These are phyloP conservation scores for Cheilosia soror DNA, from an alignment of 2,888 invertebrate genomes.

Conservation along the genomic window DNA sequence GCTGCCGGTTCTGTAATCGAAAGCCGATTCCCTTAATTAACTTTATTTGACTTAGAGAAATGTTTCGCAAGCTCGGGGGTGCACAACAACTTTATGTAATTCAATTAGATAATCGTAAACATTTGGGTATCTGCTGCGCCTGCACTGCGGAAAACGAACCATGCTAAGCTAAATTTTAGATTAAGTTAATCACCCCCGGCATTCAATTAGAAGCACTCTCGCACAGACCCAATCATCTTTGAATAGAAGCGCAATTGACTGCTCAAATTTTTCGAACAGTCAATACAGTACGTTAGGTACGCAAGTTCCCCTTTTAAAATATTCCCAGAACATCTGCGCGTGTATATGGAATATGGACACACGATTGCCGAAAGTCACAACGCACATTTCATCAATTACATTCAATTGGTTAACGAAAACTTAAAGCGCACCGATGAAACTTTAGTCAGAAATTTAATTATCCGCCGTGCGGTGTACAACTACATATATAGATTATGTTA, in stretches of 20 bases:
- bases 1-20: slow-evolving; percentile 24
- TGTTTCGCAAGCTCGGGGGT: slow-evolving; percentile 21
- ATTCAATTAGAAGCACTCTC: slow-evolving; percentile 40
- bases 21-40: slow-evolving; percentile 61
- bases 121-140: slow-evolving; percentile 1
- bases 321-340: background rate
- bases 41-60: slow-evolving; percentile 48
- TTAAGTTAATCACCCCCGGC: slow-evolving; percentile 28
- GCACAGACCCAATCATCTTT: slow-evolving; percentile 55
- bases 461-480: slow-evolving; percentile 33
- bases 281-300: too few species aligned
- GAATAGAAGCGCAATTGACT: slow-evolving; percentile 56
- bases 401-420: slow-evolving; percentile 65
- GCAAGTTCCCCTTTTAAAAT: background rate
- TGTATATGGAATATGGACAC: background rate
- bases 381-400: slow-evolving; percentile 64
- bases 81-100: slow-evolving; percentile 52
- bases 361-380: background rate
- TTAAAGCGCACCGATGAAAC: slow-evolving; percentile 51
- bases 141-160: background rate
- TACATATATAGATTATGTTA: slow-evolving; percentile 15
- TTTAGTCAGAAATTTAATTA: slow-evolving; percentile 70
- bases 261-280: slow-evolving; percentile 28
- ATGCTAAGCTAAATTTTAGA: slow-evolving; percentile 3
- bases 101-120: slow-evolving; percentile 53